Evolutionary conservation across 2,888 invertebrate genomes (phyloP).

Genomic region (Calephelis perditalis): DNA sequence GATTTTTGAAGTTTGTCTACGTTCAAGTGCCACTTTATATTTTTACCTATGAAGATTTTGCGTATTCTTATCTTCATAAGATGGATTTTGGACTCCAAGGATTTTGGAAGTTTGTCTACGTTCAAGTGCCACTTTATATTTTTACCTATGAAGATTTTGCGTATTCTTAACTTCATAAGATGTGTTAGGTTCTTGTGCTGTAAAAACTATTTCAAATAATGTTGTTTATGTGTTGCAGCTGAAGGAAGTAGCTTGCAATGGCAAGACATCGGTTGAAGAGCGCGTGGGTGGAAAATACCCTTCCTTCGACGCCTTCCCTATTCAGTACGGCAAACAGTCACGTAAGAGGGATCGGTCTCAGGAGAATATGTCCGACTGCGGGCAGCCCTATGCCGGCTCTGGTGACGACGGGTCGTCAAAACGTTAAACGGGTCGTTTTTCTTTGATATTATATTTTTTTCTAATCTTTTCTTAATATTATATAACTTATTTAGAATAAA

Average conservation of each 20-base stretch:
- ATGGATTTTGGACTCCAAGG: no score
- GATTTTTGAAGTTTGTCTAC: background rate
- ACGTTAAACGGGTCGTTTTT: background rate
- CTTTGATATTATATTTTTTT: no score
- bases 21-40: no score
- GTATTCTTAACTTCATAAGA: no score
- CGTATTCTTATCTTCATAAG: no score
- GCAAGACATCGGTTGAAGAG: background rate
- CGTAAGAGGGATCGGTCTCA: background rate
- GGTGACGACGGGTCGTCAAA: constrained; percentile 33
- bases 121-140: no score
- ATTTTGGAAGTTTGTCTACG: background rate
- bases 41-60: no score
- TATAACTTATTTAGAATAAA: no score
- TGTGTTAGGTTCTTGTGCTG: no score
- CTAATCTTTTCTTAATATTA: no score
- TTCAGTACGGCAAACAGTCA: background rate
- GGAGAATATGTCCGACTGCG: background rate
- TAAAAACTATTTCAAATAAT: background rate
- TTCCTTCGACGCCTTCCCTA: background rate
- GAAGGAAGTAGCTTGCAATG: constrained; percentile 20
- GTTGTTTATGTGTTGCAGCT: constrained; percentile 19
- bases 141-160: no score
- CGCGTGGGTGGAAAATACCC: background rate
- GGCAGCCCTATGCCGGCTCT: constrained; percentile 22